A percentile compares a stretch with the other conserved stretches of the same genome.
phyloP scores from a whole-genome alignment of 2,797 vertebrate species.

The Linurgus olivaceus region DNA sequence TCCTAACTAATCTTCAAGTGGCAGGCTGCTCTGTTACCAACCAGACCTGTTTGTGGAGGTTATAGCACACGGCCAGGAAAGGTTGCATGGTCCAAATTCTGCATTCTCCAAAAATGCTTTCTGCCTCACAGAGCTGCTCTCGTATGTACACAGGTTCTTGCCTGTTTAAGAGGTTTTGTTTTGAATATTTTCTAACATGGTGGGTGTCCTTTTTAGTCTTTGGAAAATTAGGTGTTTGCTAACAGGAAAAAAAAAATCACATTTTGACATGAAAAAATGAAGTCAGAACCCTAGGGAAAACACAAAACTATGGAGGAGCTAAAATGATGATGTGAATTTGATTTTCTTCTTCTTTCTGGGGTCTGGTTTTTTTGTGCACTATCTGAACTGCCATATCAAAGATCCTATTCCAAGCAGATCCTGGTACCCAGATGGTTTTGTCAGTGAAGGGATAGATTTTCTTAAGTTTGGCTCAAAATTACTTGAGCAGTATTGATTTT shows the following conservation, averaged over 20 bases:
- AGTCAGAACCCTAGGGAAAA: neutral
- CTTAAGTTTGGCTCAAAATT: neutral
- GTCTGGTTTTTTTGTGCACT: neutral
- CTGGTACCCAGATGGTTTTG: neutral
- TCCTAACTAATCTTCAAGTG: neutral
- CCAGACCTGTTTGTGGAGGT: neutral
- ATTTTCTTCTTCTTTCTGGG: neutral
- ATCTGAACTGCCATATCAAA: neutral
- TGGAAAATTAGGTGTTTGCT: neutral
- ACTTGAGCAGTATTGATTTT: neutral
- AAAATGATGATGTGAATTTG: neutral
- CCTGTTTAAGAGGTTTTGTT: neutral
- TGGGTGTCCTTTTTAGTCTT: neutral
- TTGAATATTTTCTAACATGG: neutral
- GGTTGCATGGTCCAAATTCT: neutral
- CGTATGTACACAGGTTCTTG: rapidly evolving
- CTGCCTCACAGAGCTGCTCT: neutral
- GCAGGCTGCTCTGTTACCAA: neutral
- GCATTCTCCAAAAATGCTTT: neutral
- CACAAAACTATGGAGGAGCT: neutral
- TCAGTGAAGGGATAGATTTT: neutral
- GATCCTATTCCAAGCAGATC: neutral
- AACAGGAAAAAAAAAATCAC: neutral
- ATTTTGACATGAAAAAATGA: neutral
- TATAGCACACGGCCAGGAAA: neutral